phyloP scores from a whole-genome alignment of 2,113 vertebrate genomes.

The Cygnus atratus region DNA sequence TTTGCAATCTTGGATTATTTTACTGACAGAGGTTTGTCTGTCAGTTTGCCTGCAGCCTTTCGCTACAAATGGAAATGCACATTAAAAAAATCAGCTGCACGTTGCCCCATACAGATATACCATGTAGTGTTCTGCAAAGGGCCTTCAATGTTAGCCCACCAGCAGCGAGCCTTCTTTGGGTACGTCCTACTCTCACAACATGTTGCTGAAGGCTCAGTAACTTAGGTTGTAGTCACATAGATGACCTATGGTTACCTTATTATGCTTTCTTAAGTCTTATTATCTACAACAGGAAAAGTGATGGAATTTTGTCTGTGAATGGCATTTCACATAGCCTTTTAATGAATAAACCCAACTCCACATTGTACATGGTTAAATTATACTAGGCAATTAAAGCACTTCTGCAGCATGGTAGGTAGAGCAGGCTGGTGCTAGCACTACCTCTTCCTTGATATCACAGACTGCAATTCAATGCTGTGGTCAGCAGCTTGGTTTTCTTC shows the following conservation, averaged over 20 bases:
- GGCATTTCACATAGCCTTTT: not conserved
- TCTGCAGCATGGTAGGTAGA: not conserved
- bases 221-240: not conserved
- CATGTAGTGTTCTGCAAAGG: not conserved
- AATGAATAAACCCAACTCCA: not conserved
- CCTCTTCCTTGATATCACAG: not conserved
- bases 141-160: not conserved
- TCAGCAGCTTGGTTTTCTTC: not conserved
- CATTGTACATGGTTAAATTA: not conserved
- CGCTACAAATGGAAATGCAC: not conserved
- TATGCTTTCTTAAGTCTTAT: not conserved
- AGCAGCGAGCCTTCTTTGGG: not conserved
- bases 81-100: not conserved
- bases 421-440: not conserved
- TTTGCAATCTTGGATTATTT: not conserved
- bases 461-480: fast-evolving
- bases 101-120: not conserved
- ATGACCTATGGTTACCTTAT: not conserved
- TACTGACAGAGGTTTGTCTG: not conserved
- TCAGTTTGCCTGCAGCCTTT: not conserved
- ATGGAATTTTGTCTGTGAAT: not conserved
- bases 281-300: not conserved
- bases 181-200: not conserved
- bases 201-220: not conserved
- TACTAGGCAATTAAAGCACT: not conserved